Evolutionary conservation across 23 tunicate species (phyloP), one percentile per base, ranked within the genome.

Genomic region (Halocynthia aurantium): DNA sequence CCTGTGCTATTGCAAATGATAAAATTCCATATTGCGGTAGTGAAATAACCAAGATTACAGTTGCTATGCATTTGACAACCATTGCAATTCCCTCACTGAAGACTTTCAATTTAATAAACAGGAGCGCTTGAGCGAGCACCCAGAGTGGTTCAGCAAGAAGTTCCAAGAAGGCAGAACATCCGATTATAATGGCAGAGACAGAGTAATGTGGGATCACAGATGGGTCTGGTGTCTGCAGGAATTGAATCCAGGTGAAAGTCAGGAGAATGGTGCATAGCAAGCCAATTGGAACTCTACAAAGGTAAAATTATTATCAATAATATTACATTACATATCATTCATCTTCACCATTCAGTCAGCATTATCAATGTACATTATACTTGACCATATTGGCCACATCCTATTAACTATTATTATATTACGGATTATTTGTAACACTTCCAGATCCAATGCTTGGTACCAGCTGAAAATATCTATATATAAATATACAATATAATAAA

Each of bases 211-310:
- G 77, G 19, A 82, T 67, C 21, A 31, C 53, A 18, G 15, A 49
- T 5, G 85, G 85, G 75, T 92, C 88, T 10, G 98, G 98, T n/a
- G 68, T 79, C 56, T 79, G 78, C 51, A 86, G 60, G 10, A 83
- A 51, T 15, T 80, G 13, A 8, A 76, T 72, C 98, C 98, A 92
- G 10, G 57, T 13, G 52, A 82, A 86, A 20, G 61, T 61, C 5
- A 69, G 15, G 9, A 92, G 52, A 17, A 61, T 11, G 13, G 77
- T 75, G 61, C 67, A 55, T 7, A 92, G 18, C n/a, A 92, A 56
- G 40, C 98, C 98, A 75, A 86, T 82, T 9, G 98, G 98, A 67
- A 92, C 70, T 55, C 98, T 92, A 68, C 52, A 80, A 80, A 64
- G 71, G 9, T 31, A 31, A 31, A 31, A 31, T 31, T 31, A 31